Evolutionary conservation across 2,888 invertebrate species (phyloP).

Genomic region (Octonoba sinensis): DNA sequence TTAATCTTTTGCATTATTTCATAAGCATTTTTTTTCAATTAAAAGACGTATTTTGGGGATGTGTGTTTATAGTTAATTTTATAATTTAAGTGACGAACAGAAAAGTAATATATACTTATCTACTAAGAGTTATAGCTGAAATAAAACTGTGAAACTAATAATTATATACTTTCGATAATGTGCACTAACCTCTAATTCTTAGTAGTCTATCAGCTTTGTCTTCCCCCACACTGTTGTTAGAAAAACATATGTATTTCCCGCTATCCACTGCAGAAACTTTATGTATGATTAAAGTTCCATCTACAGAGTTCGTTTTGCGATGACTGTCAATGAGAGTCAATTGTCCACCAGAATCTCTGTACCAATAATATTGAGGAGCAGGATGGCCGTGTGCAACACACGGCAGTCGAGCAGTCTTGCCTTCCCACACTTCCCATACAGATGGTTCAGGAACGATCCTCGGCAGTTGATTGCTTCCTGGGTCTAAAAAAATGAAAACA

Average conservation of each 20-base stretch:
- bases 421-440: conserved; percentile 60
- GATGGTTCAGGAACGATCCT: conserved; percentile 53
- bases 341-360: conserved; percentile 44
- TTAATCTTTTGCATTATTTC: too few relatives aligned
- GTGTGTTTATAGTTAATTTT: too few relatives aligned
- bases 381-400: conserved; percentile 62
- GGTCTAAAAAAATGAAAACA: conserved; percentile 29
- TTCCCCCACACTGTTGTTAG: conserved; percentile 66
- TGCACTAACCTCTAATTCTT: conserved; percentile 65
- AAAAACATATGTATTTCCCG: conserved; percentile 66
- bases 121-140: too few relatives aligned
- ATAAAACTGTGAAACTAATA: too few relatives aligned
- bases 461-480: conserved; percentile 49
- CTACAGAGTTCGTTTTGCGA: conserved; percentile 29
- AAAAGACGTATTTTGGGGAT: too few relatives aligned
- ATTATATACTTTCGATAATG: background rate
- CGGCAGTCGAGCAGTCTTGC: conserved; percentile 51
- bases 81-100: too few relatives aligned
- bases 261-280: conserved; percentile 55
- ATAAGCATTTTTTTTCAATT: too few relatives aligned
- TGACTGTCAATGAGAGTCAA: conserved; percentile 33
- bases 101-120: too few relatives aligned
- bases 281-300: conserved; percentile 58
- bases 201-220: conserved; percentile 65
- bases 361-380: conserved; percentile 56